Conservation (phyloP, 1,140 invertebrate species). For the Drosophila nasuta region DNA sequence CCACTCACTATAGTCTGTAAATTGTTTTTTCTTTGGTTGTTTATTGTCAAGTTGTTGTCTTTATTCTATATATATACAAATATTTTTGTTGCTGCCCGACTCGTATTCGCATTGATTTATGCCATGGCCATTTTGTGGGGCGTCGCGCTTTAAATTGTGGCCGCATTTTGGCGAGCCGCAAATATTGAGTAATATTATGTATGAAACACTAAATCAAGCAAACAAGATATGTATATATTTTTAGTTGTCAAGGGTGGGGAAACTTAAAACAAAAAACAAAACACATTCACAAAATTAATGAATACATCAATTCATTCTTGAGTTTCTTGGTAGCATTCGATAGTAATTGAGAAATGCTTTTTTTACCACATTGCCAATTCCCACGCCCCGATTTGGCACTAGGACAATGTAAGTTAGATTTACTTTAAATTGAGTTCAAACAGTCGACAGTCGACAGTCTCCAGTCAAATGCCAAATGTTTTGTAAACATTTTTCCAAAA, state of each 20-base stretch:
- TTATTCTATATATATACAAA: neutral
- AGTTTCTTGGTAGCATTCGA: no score
- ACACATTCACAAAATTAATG: no score
- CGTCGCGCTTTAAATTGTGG: slow-evolving; percentile 45
- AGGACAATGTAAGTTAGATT: slow-evolving; percentile 62
- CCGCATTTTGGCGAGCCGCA: slow-evolving; percentile 63
- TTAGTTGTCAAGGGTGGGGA: neutral
- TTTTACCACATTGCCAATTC: slow-evolving; percentile 26
- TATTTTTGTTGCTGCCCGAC: neutral
- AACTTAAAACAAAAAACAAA: neutral
- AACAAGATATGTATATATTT: neutral
- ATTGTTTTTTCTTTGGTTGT: slow-evolving; percentile 31
- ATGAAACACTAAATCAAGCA: slow-evolving; percentile 25
- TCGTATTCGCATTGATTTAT: slow-evolving; percentile 58
- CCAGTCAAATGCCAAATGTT: slow-evolving; percentile 57
- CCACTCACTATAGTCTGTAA: slow-evolving; percentile 9
- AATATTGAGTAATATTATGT: slow-evolving; percentile 51
- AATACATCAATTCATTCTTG: no score
- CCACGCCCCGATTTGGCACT: slow-evolving; percentile 51
- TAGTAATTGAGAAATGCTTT: no score
- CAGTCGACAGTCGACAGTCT: neutral
- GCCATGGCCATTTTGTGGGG: slow-evolving; percentile 36
- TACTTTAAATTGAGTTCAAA: slow-evolving; percentile 62
- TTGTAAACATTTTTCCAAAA: slow-evolving; percentile 80
- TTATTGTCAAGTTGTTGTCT: slow-evolving; percentile 5